Evolutionary conservation across 2,888 invertebrate genomes (phyloP).

Genomic region (Campopleginae sp.): DNA sequence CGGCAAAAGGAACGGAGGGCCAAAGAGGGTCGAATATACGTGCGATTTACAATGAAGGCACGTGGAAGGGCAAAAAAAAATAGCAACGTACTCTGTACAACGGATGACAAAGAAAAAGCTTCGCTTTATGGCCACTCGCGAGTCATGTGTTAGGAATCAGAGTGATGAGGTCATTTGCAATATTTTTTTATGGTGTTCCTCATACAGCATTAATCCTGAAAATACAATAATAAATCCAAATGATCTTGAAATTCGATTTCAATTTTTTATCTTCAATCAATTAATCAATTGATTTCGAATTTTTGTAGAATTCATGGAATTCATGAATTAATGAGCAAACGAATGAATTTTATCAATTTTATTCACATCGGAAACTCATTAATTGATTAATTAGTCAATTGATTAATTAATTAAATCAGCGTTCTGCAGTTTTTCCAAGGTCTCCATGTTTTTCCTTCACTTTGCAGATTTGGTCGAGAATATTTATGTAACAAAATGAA

Average conservation of each 20-base stretch:
- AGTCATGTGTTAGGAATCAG: background rate
- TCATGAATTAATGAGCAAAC: background rate
- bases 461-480: background rate
- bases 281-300: background rate
- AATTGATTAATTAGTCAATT: background rate
- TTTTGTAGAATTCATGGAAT: background rate
- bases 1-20: conserved; percentile 6
- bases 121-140: background rate
- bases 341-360: too few relatives aligned
- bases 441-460: background rate
- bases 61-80: conserved; percentile 4
- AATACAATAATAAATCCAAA: background rate
- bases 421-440: too few relatives aligned
- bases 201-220: background rate
- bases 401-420: background rate
- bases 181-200: background rate
- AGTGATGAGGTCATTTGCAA: background rate
- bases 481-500: background rate
- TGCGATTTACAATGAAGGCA: conserved; percentile 1
- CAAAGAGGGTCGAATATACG: conserved; percentile 23
- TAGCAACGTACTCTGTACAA: background rate
- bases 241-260: background rate
- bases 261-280: background rate
- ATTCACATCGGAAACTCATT: background rate
- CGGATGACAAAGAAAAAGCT: background rate